phyloP scores from a whole-genome alignment of 2,113 vertebrate genomes.

The Lathamus discolor region DNA sequence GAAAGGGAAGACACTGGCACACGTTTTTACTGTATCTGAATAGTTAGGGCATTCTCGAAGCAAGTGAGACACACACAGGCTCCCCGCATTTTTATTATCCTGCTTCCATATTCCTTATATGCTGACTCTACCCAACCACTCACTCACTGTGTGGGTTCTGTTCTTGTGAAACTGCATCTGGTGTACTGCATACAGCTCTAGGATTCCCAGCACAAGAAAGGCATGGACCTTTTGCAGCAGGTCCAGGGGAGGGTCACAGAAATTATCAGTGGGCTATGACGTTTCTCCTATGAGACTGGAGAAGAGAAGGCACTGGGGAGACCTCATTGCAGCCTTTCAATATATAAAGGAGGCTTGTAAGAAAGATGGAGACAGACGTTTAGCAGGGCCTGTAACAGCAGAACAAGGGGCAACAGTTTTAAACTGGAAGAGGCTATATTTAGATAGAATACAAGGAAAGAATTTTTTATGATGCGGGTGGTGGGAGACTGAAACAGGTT shows the following conservation, averaged over 20 bases:
- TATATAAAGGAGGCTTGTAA: not conserved
- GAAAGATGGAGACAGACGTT: not conserved
- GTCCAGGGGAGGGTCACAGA: not conserved
- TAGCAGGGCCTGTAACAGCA: not conserved
- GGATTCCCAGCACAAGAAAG: not conserved
- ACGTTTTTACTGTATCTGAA: not conserved
- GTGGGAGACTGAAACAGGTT: not conserved
- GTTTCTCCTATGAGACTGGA: not conserved
- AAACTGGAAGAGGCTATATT: not conserved
- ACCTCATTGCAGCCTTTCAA: not conserved
- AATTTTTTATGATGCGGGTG: not conserved
- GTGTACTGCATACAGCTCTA: not conserved
- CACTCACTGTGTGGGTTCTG: not conserved
- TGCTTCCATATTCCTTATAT: not conserved
- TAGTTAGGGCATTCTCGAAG: not conserved
- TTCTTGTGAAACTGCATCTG: not conserved
- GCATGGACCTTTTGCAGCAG: not conserved
- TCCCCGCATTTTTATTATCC: not conserved
- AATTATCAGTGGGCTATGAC: not conserved
- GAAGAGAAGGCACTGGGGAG: not conserved
- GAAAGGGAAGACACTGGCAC: not conserved
- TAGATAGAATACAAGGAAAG: not conserved
- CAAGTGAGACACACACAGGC: fast-evolving
- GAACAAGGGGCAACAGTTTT: not conserved
- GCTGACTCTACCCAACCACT: not conserved